Percentiles rank a stretch among this genome's conserved stretches.
Conservation (phyloP, 2,797 vertebrate genomes). For the Sebastes reedi region DNA sequence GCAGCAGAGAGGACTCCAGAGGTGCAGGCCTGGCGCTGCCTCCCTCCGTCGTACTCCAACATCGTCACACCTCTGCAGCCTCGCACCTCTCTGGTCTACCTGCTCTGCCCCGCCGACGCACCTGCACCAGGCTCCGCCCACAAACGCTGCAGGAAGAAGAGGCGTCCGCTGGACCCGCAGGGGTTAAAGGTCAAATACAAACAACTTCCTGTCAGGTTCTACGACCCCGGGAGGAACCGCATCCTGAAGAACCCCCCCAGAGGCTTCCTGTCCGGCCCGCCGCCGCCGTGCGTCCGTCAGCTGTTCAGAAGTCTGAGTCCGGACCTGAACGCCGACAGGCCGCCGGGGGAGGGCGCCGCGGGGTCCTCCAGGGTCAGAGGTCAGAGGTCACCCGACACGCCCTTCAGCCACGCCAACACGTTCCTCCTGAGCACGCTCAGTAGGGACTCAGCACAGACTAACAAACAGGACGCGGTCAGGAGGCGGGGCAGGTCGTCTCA, state of each 20-base stretch:
- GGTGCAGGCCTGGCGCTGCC: constrained; percentile 76
- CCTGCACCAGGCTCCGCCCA: not conserved
- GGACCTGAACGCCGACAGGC: constrained; percentile 80
- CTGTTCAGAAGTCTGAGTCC: constrained; percentile 86
- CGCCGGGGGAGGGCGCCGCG: constrained; percentile 44
- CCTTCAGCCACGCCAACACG: constrained; percentile 53
- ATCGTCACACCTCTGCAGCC: constrained; percentile 88
- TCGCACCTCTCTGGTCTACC: constrained; percentile 85
- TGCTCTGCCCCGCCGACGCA: constrained; percentile 78
- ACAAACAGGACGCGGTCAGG: constrained; percentile 9
- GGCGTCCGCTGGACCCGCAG: constrained; percentile 74
- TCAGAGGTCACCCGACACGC: constrained; percentile 46
- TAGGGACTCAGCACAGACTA: constrained; percentile 27
- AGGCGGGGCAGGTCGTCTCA: not conserved
- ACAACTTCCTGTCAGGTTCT: constrained; percentile 84
- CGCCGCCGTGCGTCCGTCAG: constrained; percentile 83
- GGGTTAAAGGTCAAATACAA: constrained; percentile 87
- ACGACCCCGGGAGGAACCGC: constrained; percentile 85
- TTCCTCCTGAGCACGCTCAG: constrained; percentile 58
- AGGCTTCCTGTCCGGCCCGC: constrained; percentile 37
- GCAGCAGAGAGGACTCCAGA: constrained; percentile 79
- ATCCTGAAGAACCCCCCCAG: constrained; percentile 83
- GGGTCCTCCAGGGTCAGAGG: constrained; percentile 46
- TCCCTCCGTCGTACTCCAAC: constrained; percentile 82
- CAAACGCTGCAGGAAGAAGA: constrained; percentile 69